Evolutionary conservation across 35 echinoderm and acorn worm species (phyloP), one percentile per base, ranked within the genome.

Genomic region (Nesometra sesokonis): DNA sequence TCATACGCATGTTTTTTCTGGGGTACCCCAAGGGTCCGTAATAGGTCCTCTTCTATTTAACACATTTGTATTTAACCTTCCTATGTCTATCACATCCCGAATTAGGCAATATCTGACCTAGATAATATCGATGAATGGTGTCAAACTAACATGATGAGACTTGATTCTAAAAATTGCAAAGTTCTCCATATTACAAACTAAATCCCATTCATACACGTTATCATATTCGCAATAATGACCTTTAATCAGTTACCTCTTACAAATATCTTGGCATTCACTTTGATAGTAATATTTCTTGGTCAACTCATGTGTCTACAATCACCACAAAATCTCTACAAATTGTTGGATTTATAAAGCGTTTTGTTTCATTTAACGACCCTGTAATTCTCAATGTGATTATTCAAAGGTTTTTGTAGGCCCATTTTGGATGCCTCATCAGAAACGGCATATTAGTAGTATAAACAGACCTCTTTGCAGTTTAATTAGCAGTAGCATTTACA

Each of bases 21-120:
- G 93, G 33, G 93, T 95, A 11, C 90, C 87, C 23, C 93, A 95
- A 47, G 93, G 93, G 17, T 91, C 93, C 21, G 90, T 91, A 5
- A 40, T 91, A 7, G 90, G 93, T 21, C 93, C 87, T 11, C 30
- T 96, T 27, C 80, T 96, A 32, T 96, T 93, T 77, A 33, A 93
- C 0, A 5, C 38, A 7, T 92, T 88, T 30, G 57, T 95, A 7
- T 89, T 86, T 81, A 77, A 94, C 78, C 40, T 95, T 23, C 82
- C 89, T 5, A 19, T 67, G 52, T 19, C 52, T 9, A 27, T 67
- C 52, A 67, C 9, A 2, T 67, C 52, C 2, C 21, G 21, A 67
- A 67, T 67, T 67, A 67, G 23, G 21, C 52, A 67, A 67, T 67
- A 67, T 67, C 7, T 19, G 52, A 67, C 21, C 23, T 67, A 19